Evolutionary conservation across 37 sponge, comb jelly and placozoan genomes (phyloP).

Genomic region (Petrosia ficiformis): DNA sequence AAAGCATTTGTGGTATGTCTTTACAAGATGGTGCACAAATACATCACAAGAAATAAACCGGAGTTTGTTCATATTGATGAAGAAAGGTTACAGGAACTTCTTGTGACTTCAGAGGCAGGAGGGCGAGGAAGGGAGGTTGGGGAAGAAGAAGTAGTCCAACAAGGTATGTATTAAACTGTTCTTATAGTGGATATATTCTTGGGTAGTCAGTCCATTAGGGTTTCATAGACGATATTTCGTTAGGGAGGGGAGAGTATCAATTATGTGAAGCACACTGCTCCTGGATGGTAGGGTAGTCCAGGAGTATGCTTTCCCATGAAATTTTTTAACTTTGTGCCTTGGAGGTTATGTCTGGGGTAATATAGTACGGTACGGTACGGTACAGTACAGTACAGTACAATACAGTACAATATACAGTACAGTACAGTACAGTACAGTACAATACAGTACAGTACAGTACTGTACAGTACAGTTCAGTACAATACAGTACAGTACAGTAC

Average conservation of each 20-base stretch:
- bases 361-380: too few species aligned
- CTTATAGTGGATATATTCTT: background rate
- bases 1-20: constrained; percentile 58
- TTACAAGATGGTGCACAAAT: constrained; percentile 68
- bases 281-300: too few species aligned
- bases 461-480: too few species aligned
- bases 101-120: background rate
- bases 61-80: constrained; percentile 70
- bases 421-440: too few species aligned
- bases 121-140: constrained; percentile 10
- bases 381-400: too few species aligned
- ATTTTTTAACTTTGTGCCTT: too few species aligned
- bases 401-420: too few species aligned
- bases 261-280: too few species aligned
- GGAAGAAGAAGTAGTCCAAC: constrained; percentile 23
- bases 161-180: constrained; percentile 32
- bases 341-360: too few species aligned
- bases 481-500: too few species aligned
- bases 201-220: background rate
- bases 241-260: background rate
- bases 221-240: background rate
- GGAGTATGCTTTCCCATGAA: too few species aligned
- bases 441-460: too few species aligned
- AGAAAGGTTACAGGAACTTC: constrained; percentile 43
- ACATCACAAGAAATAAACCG: constrained; percentile 33